phyloP scores from a whole-genome alignment of 2,113 vertebrate species.

The Pelecanoides urinatrix region DNA sequence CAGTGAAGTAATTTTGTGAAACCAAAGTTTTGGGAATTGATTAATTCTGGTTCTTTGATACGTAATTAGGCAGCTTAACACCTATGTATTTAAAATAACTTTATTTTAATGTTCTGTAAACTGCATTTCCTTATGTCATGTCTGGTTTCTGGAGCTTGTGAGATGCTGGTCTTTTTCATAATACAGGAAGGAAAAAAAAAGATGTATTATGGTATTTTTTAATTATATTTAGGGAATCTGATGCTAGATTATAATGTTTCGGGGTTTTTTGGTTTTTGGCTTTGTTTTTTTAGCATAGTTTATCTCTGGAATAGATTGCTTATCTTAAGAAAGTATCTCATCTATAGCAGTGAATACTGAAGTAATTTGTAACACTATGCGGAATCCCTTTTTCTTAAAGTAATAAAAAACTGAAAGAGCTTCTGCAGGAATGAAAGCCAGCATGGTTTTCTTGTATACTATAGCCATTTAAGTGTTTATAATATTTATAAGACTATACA shows the following conservation, averaged over 20 bases:
- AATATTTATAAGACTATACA: neutral
- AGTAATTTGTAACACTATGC: neutral
- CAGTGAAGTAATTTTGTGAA: neutral
- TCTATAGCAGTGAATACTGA: neutral
- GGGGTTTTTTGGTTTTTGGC: neutral
- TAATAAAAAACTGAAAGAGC: neutral
- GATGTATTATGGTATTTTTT: neutral
- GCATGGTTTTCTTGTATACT: neutral
- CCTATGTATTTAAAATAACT: neutral
- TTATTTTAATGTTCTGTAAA: neutral
- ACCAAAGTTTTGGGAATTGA: neutral
- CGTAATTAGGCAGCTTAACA: neutral
- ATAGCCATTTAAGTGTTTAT: neutral
- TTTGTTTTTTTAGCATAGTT: neutral
- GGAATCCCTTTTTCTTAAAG: neutral
- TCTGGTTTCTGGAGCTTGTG: neutral
- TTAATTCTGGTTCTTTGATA: neutral
- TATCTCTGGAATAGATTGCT: neutral
- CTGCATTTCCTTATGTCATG: neutral
- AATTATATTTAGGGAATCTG: neutral
- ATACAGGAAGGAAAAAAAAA: neutral
- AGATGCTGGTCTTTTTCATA: neutral
- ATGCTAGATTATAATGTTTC: neutral
- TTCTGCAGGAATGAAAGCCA: neutral
- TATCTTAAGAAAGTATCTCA: neutral